Conservation (phyloP, 2,113 vertebrate species). For the Amazona guildingii region DNA sequence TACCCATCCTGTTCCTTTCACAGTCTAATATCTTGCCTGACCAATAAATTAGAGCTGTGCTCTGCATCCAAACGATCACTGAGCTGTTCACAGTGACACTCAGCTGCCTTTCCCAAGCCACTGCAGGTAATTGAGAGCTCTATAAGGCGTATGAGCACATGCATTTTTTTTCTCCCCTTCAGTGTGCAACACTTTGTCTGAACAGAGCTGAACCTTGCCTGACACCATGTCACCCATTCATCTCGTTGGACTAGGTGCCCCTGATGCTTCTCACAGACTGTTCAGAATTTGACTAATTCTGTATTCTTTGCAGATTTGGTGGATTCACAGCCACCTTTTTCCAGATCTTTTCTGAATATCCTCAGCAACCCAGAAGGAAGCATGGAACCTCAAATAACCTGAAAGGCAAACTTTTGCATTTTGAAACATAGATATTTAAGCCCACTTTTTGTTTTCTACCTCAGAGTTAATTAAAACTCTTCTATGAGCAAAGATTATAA, state of each 20-base stretch:
- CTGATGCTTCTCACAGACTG: background rate
- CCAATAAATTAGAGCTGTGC: slow-evolving; percentile 37
- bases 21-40: slow-evolving; percentile 9
- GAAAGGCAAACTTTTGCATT: background rate
- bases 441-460: background rate
- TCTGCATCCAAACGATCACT: slow-evolving; percentile 19
- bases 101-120: slow-evolving; percentile 25
- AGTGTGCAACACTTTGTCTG: slow-evolving; percentile 30
- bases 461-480: background rate
- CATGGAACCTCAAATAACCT: background rate
- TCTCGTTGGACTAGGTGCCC: background rate
- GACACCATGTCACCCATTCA: background rate
- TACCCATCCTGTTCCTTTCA: background rate
- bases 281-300: background rate
- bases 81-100: background rate
- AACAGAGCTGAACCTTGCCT: slow-evolving; percentile 23
- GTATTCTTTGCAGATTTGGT: background rate
- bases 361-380: background rate
- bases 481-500: background rate
- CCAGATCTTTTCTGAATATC: background rate
- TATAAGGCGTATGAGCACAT: background rate
- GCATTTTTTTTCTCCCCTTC: slow-evolving; percentile 4
- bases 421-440: background rate
- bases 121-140: slow-evolving; percentile 23
- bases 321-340: background rate